These are phyloP conservation scores for Bufo gargarizans DNA, from an alignment of 2,113 vertebrate species.

Conservation along the genomic window DNA sequence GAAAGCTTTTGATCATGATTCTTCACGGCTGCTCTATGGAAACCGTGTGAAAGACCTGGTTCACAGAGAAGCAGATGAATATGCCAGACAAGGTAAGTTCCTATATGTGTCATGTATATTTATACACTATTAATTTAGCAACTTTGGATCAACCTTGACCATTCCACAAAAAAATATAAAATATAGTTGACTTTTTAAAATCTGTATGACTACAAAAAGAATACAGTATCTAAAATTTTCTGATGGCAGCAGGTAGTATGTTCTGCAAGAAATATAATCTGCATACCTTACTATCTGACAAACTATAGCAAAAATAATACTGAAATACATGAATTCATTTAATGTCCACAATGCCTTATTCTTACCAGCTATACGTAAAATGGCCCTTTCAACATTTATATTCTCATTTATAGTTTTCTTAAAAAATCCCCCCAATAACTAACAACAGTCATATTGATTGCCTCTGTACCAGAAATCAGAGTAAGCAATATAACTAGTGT, in stretches of 20 bases:
- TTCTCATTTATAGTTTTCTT: too few relatives aligned
- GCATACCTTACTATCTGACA: not conserved
- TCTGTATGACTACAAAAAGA: not conserved
- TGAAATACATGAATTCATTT: not conserved
- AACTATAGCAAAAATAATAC: not conserved
- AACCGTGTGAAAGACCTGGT: slow-evolving; percentile 92
- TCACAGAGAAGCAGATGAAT: slow-evolving; percentile 88
- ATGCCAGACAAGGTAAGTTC: slow-evolving; percentile 85
- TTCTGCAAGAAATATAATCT: not conserved
- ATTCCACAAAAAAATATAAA: not conserved
- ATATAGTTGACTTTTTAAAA: slow-evolving; percentile 12
- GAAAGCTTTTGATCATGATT: slow-evolving; percentile 96
- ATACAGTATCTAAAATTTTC: not conserved
- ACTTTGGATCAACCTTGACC: slow-evolving; percentile 6
- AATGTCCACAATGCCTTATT: not conserved
- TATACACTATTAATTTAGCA: slow-evolving; percentile 28
- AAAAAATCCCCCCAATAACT: too few relatives aligned
- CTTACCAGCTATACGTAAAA: not conserved
- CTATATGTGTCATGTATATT: slow-evolving; percentile 4
- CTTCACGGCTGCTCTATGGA: slow-evolving; percentile 87
- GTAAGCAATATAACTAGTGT: too few relatives aligned
- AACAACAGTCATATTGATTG: too few relatives aligned
- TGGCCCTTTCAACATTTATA: not conserved
- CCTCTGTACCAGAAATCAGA: not conserved
- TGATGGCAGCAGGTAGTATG: not conserved